Base-by-base conservation (phyloP, 2,888 invertebrate species). In the Sphaerophoria rueppellii region DNA sequence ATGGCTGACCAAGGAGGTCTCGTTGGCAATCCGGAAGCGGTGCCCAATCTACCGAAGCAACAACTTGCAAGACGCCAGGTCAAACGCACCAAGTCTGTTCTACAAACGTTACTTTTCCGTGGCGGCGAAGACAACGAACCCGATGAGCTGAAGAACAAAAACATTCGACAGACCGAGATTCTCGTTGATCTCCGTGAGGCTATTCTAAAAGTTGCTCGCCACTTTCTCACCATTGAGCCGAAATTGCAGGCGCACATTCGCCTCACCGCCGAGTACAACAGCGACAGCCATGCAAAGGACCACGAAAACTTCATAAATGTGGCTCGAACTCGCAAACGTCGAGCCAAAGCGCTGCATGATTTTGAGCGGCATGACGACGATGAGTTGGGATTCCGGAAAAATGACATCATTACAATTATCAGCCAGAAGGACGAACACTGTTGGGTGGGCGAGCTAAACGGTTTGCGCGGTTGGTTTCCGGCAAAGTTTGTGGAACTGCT, bases 361-460 rank as follows among this genome's bases (percentile, higher is more conserved):
- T 99, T 99, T 93, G 99, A 99, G 92, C 94, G 99, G 87, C 96
- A 98, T 90, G 99, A 99, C 92, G 99, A 99, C 88, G 99, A 99
- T 93, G 99, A 99, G 92, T 92, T 99, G 72, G 99, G 99, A 7
- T 99, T 99, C 92, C 94, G 98, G 70, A 99, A 98, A 92, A 99
- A 99, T 93, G 99, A 99, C 92, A 97, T 99, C 50, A 98, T 99
- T 73, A 99, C 98, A 69, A 97, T 99, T 57, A 95, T 99, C 35
- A 98, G 98, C 89, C 98, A 98, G 90, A 97, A 98, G 91, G 99
- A 99, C 93, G 99, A 99, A 90, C 98, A 99, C 91, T 99, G 99
- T 91, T 99, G 99, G 99, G 96, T 99, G 87, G 99, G 99, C 5
- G 99, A 99, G 91, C 92, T 99, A 61, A 99, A 99, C 93, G 99